These are phyloP conservation scores for Holotrichia oblita DNA, from an alignment of 1,140 invertebrate genomes.

Conservation along the genomic window DNA sequence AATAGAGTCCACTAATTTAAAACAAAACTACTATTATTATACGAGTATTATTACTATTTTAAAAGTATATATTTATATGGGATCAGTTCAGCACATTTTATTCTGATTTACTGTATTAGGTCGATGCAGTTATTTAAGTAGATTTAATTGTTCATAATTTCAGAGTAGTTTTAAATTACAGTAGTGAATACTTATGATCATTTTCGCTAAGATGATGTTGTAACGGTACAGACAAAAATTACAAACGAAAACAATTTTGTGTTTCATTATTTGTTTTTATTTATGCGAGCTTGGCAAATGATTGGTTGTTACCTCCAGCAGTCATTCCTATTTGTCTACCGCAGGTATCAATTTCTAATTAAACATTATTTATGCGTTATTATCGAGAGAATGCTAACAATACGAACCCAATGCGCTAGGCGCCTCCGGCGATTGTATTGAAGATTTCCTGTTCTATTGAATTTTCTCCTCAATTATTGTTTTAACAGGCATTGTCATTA, in stretches of 20 bases:
- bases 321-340: background rate
- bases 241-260: background rate
- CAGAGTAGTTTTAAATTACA: too few relatives aligned
- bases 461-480: background rate
- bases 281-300: background rate
- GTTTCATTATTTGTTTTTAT: too few relatives aligned
- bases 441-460: slow-evolving; percentile 6
- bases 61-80: too few relatives aligned
- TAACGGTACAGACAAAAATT: background rate
- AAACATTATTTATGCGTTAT: slow-evolving; percentile 3
- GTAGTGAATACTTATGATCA: too few relatives aligned
- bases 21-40: too few relatives aligned
- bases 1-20: too few relatives aligned
- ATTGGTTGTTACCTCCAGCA: background rate
- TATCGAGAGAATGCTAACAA: background rate
- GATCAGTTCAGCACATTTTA: too few relatives aligned
- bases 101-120: too few relatives aligned
- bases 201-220: too few relatives aligned
- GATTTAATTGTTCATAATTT: too few relatives aligned
- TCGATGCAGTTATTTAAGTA: too few relatives aligned
- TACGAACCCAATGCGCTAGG: background rate
- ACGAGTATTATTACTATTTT: too few relatives aligned
- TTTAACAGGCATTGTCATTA: background rate
- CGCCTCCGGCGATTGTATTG: background rate
- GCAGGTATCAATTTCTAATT: background rate